phyloP scores from a whole-genome alignment of 2,888 invertebrate genomes.

The Eupithecia subumbrata region DNA sequence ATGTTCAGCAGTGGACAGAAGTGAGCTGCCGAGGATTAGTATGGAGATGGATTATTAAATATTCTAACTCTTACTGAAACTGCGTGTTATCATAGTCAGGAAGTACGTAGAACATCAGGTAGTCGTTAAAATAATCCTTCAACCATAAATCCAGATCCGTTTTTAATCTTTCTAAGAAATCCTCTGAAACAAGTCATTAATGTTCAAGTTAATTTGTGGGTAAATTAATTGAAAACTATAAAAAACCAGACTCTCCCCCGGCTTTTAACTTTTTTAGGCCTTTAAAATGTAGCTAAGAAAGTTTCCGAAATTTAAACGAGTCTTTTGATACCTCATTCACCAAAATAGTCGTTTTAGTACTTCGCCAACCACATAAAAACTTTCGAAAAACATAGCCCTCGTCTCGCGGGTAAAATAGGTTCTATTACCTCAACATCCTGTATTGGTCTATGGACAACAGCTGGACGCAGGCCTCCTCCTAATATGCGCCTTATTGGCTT shows the following conservation, averaged over 20 bases:
- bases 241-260: neutral
- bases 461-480: too few species aligned
- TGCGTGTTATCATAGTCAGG: constrained; percentile 39
- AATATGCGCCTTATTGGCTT: too few species aligned
- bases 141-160: constrained; percentile 68
- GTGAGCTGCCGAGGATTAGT: neutral
- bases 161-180: constrained; percentile 62
- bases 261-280: neutral
- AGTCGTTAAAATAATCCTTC: constrained; percentile 74
- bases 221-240: neutral
- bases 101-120: constrained; percentile 55
- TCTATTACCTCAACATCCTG: neutral
- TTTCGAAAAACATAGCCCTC: neutral
- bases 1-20: too few species aligned
- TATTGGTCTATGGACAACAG: too few species aligned
- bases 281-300: neutral
- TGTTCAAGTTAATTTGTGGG: neutral
- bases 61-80: constrained; percentile 52
- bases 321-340: neutral
- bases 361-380: neutral
- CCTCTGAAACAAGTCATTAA: constrained; percentile 48
- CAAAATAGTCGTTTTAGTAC: neutral
- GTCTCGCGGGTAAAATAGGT: neutral
- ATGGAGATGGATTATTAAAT: neutral
- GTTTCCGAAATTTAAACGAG: neutral